These are phyloP conservation scores for Sarcophaga variegata DNA, from an alignment of 2,888 invertebrate species.

Conservation along the genomic window DNA sequence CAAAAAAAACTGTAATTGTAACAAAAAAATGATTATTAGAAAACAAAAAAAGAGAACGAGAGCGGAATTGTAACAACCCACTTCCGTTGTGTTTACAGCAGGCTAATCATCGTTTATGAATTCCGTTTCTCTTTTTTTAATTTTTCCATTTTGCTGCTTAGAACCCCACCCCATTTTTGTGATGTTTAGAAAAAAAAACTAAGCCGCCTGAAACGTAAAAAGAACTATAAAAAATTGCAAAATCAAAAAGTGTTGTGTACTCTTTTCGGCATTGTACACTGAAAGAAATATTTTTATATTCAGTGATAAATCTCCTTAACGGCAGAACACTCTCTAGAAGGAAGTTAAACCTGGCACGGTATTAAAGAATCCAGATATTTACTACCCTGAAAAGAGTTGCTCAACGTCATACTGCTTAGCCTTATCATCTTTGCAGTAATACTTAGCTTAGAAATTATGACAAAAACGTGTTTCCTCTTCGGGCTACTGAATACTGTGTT, in stretches of 20 bases:
- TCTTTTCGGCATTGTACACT: background rate
- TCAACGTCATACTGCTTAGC: no score
- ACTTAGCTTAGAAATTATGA: no score
- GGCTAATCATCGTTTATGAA: conserved; percentile 60
- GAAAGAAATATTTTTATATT: background rate
- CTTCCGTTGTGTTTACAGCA: conserved; percentile 64
- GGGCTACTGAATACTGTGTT: no score
- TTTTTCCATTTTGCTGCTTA: conserved; percentile 1
- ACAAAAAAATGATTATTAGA: conserved; percentile 36
- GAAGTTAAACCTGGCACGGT: no score
- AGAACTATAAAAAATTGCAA: conserved; percentile 38
- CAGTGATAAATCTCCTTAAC: no score
- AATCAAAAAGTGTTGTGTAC: background rate
- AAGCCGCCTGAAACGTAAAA: conserved; percentile 23
- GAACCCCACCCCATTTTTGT: conserved; percentile 34
- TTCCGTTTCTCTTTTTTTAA: conserved; percentile 12
- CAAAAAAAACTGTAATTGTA: conserved; percentile 41
- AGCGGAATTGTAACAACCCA: conserved; percentile 60
- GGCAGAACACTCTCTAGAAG: no score
- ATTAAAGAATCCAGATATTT: no score
- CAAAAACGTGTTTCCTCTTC: no score
- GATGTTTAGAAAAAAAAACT: background rate
- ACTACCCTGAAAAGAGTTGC: no score
- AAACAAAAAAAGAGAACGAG: conserved; percentile 11
- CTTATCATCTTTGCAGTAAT: no score